A percentile compares a stretch with the other conserved stretches of the same genome.
These are phyloP conservation scores for Semaprochilodus insignis DNA, from an alignment of 2,797 vertebrate species.

Conservation along the genomic window DNA sequence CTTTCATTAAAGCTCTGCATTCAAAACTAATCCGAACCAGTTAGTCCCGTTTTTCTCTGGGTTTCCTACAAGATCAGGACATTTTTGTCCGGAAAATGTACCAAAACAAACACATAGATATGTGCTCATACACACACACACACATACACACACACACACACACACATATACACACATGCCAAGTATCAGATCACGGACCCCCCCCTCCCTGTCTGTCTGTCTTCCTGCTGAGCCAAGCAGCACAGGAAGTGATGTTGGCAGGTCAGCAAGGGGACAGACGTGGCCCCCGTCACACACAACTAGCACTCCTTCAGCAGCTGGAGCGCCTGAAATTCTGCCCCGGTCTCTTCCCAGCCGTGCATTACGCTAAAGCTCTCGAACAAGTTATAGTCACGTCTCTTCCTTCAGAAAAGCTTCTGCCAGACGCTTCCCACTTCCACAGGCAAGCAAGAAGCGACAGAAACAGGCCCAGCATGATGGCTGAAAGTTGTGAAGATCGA, in stretches of 20 bases:
- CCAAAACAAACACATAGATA: not conserved
- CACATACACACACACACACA: conserved; percentile 25
- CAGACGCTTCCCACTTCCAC: not conserved
- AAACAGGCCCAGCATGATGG: not conserved
- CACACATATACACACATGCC: not conserved
- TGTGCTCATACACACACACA: conserved; percentile 13
- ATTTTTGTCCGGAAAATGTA: not conserved
- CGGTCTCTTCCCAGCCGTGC: not conserved
- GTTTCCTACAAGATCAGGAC: not conserved
- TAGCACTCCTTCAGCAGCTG: not conserved
- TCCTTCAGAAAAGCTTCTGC: not conserved
- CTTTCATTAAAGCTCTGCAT: too few species aligned
- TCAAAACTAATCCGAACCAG: too few species aligned
- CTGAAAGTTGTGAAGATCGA: not conserved
- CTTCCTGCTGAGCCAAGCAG: conserved; percentile 49
- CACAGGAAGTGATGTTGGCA: conserved; percentile 50
- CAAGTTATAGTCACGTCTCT: not conserved
- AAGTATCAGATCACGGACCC: conserved; percentile 39
- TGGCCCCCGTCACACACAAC: not conserved
- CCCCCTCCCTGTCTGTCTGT: conserved; percentile 26
- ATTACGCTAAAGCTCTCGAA: conserved; percentile 2
- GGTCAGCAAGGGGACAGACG: conserved; percentile 45
- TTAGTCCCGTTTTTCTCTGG: too few species aligned
- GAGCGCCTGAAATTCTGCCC: conserved; percentile 22
- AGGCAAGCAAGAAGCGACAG: not conserved